These are phyloP conservation scores for Taenioides sp. DNA, from an alignment of 2,797 vertebrate species.

Conservation along the genomic window DNA sequence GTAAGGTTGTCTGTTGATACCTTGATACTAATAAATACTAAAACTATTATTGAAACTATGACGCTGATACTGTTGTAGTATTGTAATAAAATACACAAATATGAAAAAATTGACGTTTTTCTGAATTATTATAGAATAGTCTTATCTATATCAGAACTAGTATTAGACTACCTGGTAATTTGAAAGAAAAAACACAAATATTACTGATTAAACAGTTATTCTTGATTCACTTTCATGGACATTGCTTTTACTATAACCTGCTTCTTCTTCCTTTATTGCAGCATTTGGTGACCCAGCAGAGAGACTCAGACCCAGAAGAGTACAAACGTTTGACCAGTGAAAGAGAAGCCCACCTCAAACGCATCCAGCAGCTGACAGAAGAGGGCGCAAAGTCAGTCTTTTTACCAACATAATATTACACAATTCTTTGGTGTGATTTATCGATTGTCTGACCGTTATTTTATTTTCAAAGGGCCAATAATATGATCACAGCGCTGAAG, in stretches of 20 bases:
- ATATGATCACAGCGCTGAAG: conserved; percentile 83
- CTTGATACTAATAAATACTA: too few relatives aligned
- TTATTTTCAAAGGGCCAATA: conserved; percentile 76
- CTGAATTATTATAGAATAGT: too few relatives aligned
- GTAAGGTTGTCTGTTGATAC: too few relatives aligned
- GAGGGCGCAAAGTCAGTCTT: conserved; percentile 80
- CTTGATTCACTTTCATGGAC: too few relatives aligned
- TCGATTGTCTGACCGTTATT: background rate
- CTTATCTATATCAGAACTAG: too few relatives aligned
- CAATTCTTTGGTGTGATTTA: background rate
- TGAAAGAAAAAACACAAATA: too few relatives aligned
- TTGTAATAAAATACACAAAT: too few relatives aligned
- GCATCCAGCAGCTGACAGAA: conserved; percentile 92
- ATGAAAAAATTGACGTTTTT: too few relatives aligned
- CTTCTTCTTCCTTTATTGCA: conserved; percentile 53
- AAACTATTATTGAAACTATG: too few relatives aligned
- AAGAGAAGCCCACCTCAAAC: conserved; percentile 89
- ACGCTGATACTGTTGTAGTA: too few relatives aligned
- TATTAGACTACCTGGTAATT: too few relatives aligned
- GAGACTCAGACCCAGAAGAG: conserved; percentile 93
- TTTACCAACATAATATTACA: background rate
- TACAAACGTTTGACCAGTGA: conserved; percentile 91
- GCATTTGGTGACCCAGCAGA: conserved; percentile 94
- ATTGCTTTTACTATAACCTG: background rate
- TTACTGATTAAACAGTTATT: too few relatives aligned